phyloP scores from a whole-genome alignment of 2,888 invertebrate species.

The Seladonia tumulorum region DNA sequence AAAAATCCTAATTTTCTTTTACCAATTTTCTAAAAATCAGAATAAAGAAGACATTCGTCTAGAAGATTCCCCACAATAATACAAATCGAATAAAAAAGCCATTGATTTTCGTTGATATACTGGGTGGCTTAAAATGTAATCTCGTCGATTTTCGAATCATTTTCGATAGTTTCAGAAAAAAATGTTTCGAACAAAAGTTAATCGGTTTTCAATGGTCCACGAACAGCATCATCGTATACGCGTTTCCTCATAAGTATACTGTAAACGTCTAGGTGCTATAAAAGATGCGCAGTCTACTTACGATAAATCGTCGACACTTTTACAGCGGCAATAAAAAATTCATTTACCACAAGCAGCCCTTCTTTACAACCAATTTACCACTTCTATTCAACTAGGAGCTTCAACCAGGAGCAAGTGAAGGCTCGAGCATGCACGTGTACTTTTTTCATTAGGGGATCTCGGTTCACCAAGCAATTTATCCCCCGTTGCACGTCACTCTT shows the following conservation, averaged over 20 bases:
- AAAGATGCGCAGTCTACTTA: not conserved
- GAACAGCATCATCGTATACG: not conserved
- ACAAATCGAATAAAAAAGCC: too few species aligned
- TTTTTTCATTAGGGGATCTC: slow-evolving; percentile 12
- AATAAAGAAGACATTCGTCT: too few species aligned
- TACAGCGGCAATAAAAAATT: not conserved
- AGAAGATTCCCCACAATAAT: too few species aligned
- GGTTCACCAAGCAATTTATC: slow-evolving; percentile 7
- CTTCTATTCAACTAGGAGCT: not conserved
- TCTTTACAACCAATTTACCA: not conserved
- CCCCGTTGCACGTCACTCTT: not conserved
- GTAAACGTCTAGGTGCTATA: too few species aligned
- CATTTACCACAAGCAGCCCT: not conserved
- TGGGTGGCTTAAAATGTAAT: too few species aligned
- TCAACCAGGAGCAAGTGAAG: not conserved
- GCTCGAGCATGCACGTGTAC: not conserved
- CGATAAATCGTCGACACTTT: not conserved
- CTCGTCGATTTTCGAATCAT: too few species aligned
- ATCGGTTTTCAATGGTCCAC: too few species aligned
- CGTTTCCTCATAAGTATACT: not conserved
- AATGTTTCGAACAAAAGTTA: too few species aligned
- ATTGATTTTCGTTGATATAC: too few species aligned
- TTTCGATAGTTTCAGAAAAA: too few species aligned
- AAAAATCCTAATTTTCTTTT: too few species aligned
- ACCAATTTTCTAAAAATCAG: too few species aligned